A percentile compares a stretch with the other conserved stretches of the same genome.
Conservation (phyloP, 1,140 invertebrate species). For the Heliconius congener region DNA sequence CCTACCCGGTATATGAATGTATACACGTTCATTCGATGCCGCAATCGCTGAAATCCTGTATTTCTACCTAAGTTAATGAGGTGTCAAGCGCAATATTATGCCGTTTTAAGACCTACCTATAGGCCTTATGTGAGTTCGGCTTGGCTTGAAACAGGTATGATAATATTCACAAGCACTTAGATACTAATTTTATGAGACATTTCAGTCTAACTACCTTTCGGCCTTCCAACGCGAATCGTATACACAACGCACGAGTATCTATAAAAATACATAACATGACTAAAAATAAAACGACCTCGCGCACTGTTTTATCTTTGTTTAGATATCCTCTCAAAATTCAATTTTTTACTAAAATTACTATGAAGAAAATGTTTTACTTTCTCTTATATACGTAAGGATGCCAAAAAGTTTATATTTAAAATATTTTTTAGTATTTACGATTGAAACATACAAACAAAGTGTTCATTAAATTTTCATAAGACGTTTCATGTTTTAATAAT, state of each 20-base stretch:
- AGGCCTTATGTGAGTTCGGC: slow-evolving; percentile 54
- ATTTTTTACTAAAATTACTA: neutral
- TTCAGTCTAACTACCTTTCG: slow-evolving; percentile 58
- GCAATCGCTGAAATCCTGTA: slow-evolving; percentile 48
- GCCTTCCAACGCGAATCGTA: slow-evolving; percentile 41
- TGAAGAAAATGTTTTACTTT: neutral
- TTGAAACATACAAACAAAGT: slow-evolving; percentile 24
- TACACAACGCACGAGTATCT: slow-evolving; percentile 27
- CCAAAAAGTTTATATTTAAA: slow-evolving; percentile 20
- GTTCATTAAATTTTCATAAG: slow-evolving; percentile 35
- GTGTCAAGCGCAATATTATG: slow-evolving; percentile 64
- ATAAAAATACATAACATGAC: slow-evolving; percentile 37
- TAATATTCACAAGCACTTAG: slow-evolving; percentile 66
- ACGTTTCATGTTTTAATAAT: slow-evolving; percentile 40
- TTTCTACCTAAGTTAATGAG: slow-evolving; percentile 59
- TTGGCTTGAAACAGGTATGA: slow-evolving; percentile 62
- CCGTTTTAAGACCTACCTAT: slow-evolving; percentile 57
- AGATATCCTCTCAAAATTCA: slow-evolving; percentile 32
- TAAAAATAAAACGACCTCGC: slow-evolving; percentile 57
- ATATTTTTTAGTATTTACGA: slow-evolving; percentile 30
- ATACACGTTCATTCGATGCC: slow-evolving; percentile 29
- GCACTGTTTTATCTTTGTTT: slow-evolving; percentile 42
- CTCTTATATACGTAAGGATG: slow-evolving; percentile 17
- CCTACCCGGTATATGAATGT: slow-evolving; percentile 35
- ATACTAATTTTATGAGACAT: slow-evolving; percentile 77